Evolutionary conservation across 2,888 invertebrate genomes (phyloP), one percentile per base, ranked within the genome.

Genomic region (Syrphus vitripennis): DNA sequence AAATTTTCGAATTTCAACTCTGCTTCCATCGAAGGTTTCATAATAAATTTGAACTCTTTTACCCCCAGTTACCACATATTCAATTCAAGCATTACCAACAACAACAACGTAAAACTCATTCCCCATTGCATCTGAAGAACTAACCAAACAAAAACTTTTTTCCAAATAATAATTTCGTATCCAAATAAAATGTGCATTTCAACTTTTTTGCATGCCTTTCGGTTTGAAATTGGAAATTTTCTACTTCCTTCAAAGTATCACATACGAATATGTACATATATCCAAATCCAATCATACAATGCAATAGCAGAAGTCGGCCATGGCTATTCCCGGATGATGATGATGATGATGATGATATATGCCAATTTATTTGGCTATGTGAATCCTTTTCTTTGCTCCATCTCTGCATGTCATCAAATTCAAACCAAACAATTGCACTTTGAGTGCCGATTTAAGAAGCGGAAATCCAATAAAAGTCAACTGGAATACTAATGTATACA

Each of bases 401-500:
- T n/a, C 29, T 57, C 16, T 55, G 19, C 74, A 50, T 37, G 59
- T 65, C 45, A 65, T 65, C 45, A 45, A 40, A 61, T 72, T 26
- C 61, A 21, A 50, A 29, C 61, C 48, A 29, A 24, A 34, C 63
- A 63, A 53, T 50, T 75, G 74, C 53, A 75, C 48, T 42, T 42
- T 53, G 29, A 50, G 61, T 50, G 61, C 63, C 74, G 74, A 75
- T 55, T 65, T 75, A 31, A 65, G 40, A 42, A 65, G n/a, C 74
- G 53, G 63, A 75, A 75, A 65, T 40, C 53, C 63, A 65, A 75
- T 75, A 65, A 75, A 53, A 65, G 50, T 75, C 74, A 74, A 74
- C 12, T 10, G n/a, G 61, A 70, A 42, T 37, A 61, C 14, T 1
- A 16, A 4, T 45, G 7, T 34, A 14, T 6, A 3, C 0, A 48